Base-by-base conservation (phyloP, 2,113 vertebrate genomes). In the Leuciscus idus region DNA sequence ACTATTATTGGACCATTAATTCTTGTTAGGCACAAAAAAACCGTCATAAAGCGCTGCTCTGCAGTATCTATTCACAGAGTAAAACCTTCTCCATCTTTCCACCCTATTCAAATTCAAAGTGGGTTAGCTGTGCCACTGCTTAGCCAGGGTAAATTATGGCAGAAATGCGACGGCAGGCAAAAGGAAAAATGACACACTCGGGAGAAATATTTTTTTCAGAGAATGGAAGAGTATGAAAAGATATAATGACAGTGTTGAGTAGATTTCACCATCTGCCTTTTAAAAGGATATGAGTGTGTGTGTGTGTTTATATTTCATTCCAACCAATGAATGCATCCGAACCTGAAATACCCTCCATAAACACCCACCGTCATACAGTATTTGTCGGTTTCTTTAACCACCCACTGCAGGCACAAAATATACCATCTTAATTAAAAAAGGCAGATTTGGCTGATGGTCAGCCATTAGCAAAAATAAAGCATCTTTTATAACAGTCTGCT, bases 291-390 rank as follows among this genome's bases (percentile, higher is more conserved):
- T 79, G 75, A 26, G 55, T 11, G 43, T 17, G 13, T 55, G 36
- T 39, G 66, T 43, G 57, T 23, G 17, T 70, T 46, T 84, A 26
- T 80, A 9, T 64, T 61, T 62, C 6, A 62, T 30, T 84, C 55
- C 2, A 19, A 74, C 50, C 12, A 81, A 62, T 46, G 57, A 62
- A 81, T 11, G 39, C 39, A 28, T 81, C 59, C 36, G 48, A 81
- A 87, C 90, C 93, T 84, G n/a, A 84, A 84, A 74, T 61, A 62
- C 12, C 50, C 26, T 75, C 73, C 48, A 73, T 61, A 43, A 76
- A 85, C 62, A 76, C 75, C 26, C 72, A 66, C 84, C 23, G 52
- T 85, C 28, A 68, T 26, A 48, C 72, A 48, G 43, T n/a, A 10
- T 66, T 33, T 3, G 6, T 52, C 30, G 12, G 19, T 83, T 55